Percentiles rank a stretch among this genome's conserved stretches.
phyloP scores from a whole-genome alignment of 2,888 invertebrate genomes.

The Crepidodera aurea region DNA sequence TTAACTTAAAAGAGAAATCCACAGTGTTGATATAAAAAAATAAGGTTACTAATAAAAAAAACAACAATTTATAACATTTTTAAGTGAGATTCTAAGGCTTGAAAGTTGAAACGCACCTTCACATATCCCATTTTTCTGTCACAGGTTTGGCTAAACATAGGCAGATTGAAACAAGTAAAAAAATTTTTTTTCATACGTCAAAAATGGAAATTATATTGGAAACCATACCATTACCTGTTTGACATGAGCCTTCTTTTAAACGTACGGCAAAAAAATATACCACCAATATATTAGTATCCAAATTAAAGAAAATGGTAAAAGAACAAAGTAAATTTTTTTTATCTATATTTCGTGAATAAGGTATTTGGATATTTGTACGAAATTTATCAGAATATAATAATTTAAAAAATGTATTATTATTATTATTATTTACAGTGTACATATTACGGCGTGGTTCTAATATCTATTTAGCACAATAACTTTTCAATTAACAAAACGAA shows the following conservation, averaged over 20 bases:
- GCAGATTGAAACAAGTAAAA: conserved; percentile 52
- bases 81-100: conserved; percentile 48
- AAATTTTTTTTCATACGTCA: conserved; percentile 35
- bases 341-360: neutral
- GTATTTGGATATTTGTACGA: conserved; percentile 10
- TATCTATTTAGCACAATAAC: too few relatives aligned
- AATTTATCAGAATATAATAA: neutral
- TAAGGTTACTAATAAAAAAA: conserved; percentile 34
- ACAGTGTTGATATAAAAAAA: conserved; percentile 31
- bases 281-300: conserved; percentile 58
- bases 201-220: conserved; percentile 42
- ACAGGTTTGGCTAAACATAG: conserved; percentile 59
- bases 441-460: too few relatives aligned
- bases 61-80: conserved; percentile 12
- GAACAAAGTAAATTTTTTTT: conserved; percentile 22
- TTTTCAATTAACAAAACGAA: too few relatives aligned
- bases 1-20: conserved; percentile 29
- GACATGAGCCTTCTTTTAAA: conserved; percentile 54
- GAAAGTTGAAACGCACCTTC: conserved; percentile 57
- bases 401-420: too few relatives aligned
- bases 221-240: conserved; percentile 57
- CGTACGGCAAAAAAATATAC: conserved; percentile 62
- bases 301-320: conserved; percentile 20
- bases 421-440: too few relatives aligned
- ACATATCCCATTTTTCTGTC: conserved; percentile 49